Conservation (phyloP, 1,140 invertebrate genomes). For the Drosophila persimilis region DNA sequence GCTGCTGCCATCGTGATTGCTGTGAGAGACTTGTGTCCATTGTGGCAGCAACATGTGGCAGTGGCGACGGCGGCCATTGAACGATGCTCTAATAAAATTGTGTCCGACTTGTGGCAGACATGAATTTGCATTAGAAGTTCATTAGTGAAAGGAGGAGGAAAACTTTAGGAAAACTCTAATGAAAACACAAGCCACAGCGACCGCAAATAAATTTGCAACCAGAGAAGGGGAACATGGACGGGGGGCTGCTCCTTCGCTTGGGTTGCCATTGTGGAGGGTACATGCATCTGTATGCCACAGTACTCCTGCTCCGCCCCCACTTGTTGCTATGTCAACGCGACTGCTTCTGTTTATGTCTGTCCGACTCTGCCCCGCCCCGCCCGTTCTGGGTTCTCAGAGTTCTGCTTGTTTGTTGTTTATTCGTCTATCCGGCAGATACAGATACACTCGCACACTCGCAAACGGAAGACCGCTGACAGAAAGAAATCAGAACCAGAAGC, state of each 20-base stretch:
- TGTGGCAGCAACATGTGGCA: slow-evolving; percentile 32
- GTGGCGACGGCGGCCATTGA: slow-evolving; percentile 17
- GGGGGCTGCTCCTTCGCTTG: background rate
- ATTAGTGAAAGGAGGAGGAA: slow-evolving; percentile 55
- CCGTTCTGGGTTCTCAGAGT: background rate
- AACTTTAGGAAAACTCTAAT: slow-evolving; percentile 16
- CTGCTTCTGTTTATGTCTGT: slow-evolving; percentile 45
- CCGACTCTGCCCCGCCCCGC: background rate
- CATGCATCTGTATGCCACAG: too few relatives aligned
- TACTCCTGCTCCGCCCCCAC: slow-evolving; percentile 28
- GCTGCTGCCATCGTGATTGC: slow-evolving; percentile 19
- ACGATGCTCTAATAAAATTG: slow-evolving; percentile 51
- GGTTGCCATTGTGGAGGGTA: too few relatives aligned
- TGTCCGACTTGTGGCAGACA: slow-evolving; percentile 46
- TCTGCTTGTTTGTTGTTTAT: slow-evolving; percentile 19
- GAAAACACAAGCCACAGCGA: slow-evolving; percentile 51
- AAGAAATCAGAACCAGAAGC: too few relatives aligned
- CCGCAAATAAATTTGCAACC: slow-evolving; percentile 61
- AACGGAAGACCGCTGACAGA: too few relatives aligned
- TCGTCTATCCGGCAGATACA: slow-evolving; percentile 34
- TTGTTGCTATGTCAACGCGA: slow-evolving; percentile 75
- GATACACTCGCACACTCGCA: background rate
- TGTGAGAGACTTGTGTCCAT: slow-evolving; percentile 47
- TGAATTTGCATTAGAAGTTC: slow-evolving; percentile 78
- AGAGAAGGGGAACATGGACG: background rate